Evolutionary conservation across 2,888 invertebrate species (phyloP).

Genomic region (Octonoba sinensis): DNA sequence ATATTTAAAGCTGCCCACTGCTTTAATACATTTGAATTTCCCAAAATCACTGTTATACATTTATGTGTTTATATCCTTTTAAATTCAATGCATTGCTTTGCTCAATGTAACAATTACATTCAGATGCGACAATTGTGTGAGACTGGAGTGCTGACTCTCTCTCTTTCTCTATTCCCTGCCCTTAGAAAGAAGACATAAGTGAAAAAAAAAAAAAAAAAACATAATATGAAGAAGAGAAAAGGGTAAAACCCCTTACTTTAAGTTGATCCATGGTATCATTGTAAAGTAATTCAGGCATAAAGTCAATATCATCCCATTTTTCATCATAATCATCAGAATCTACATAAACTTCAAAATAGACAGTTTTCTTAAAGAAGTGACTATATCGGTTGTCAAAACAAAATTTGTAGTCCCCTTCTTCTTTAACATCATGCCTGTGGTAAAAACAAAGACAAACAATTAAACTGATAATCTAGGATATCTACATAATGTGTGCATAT

Average conservation of each 20-base stretch:
- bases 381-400: constrained; percentile 91
- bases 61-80: too few relatives aligned
- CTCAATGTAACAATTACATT: too few relatives aligned
- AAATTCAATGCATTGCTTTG: too few relatives aligned
- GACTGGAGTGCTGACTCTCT: too few relatives aligned
- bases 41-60: too few relatives aligned
- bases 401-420: constrained; percentile 82
- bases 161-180: too few relatives aligned
- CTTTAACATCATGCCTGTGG: constrained; percentile 74
- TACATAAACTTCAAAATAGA: constrained; percentile 84
- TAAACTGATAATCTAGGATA: background rate
- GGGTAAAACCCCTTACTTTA: constrained; percentile 67
- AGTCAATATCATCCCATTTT: constrained; percentile 71
- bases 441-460: background rate
- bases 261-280: constrained; percentile 74
- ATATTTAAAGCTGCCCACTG: too few relatives aligned
- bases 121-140: too few relatives aligned
- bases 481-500: background rate
- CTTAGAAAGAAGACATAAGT: too few relatives aligned
- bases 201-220: too few relatives aligned
- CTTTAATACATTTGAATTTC: too few relatives aligned
- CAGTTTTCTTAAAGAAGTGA: constrained; percentile 84
- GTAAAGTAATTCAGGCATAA: constrained; percentile 74
- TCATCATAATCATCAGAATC: constrained; percentile 72
- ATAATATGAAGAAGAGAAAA: background rate